Conservation (phyloP, 2,113 vertebrate species). For the Oxyruncus cristatus region DNA sequence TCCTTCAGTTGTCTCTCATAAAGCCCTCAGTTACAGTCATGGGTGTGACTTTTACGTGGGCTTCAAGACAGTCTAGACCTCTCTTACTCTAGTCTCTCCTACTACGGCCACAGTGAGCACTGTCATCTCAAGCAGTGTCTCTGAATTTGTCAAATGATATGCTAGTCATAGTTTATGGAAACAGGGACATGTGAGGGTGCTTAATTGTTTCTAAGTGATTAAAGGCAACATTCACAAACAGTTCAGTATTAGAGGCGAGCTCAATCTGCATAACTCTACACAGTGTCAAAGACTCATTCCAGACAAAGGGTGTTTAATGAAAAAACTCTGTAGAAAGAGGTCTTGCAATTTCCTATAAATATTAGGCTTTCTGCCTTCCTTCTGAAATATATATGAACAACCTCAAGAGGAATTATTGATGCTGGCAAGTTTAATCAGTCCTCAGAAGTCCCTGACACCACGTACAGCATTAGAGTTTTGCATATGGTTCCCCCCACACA, state of each 20-base stretch:
- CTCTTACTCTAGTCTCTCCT: not conserved
- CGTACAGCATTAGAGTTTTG: not conserved
- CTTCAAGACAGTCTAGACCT: not conserved
- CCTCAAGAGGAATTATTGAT: conserved; percentile 43
- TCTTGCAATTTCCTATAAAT: conserved; percentile 57
- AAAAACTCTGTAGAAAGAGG: conserved; percentile 50
- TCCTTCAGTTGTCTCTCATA: not conserved
- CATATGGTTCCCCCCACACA: not conserved
- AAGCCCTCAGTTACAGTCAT: not conserved
- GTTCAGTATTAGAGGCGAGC: not conserved
- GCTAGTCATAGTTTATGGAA: not conserved
- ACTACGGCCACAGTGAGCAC: not conserved
- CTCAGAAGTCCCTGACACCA: conserved; percentile 48
- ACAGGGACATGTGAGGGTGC: not conserved
- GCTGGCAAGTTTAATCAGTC: conserved; percentile 28
- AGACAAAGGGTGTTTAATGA: conserved; percentile 64
- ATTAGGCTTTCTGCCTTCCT: conserved; percentile 34
- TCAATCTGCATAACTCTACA: not conserved
- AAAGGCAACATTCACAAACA: not conserved
- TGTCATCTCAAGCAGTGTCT: not conserved
- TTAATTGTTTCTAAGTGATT: not conserved
- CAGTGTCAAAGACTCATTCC: not conserved
- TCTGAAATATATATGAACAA: conserved; percentile 66
- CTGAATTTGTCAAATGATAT: not conserved
- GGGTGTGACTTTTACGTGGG: not conserved